Evolutionary conservation across 2,113 vertebrate genomes (phyloP).

Genomic region (human (Homo sapiens)): GRCh38 chr5:33958001-33958500

Average conservation of each 20-base stretch:
- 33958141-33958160: not conserved
- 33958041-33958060: not conserved
- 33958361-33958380: fast-evolving
- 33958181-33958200: not conserved
- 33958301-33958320: not conserved
- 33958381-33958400: not conserved
- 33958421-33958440: not conserved
- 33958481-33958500: not conserved
- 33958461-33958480: not conserved
- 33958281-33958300: not conserved
- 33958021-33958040: not conserved
- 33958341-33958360: not conserved
- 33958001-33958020: not conserved
- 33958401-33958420: not conserved
- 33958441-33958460: not conserved
- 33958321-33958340: not conserved
- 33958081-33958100: not conserved
- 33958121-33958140: not conserved
- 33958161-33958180: not conserved
- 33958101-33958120: not conserved
- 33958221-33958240: not conserved
- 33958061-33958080: not conserved
- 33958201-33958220: not conserved
- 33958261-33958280: not conserved
- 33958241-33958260: constrained; percentile 8